Percentiles rank a stretch among this genome's conserved stretches.
phyloP scores from a whole-genome alignment of 2,113 vertebrate species.

The Larimichthys crocea region DNA sequence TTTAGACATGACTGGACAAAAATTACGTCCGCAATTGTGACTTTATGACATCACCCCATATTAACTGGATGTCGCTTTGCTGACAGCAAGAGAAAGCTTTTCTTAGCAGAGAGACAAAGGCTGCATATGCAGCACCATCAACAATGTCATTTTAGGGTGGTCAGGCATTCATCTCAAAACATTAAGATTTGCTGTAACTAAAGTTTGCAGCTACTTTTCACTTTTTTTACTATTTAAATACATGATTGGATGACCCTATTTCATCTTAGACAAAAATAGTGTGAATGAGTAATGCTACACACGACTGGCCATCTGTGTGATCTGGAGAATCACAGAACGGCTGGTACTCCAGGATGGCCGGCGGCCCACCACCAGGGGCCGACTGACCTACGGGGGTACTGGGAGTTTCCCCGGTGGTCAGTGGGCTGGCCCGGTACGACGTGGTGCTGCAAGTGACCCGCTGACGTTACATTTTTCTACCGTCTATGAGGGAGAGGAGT shows the following conservation, averaged over 20 bases:
- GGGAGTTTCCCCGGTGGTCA: no score
- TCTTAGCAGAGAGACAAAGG: neutral
- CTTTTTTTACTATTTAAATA: neutral
- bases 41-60: neutral
- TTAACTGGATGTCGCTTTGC: slow-evolving; percentile 16
- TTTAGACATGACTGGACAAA: slow-evolving; percentile 16
- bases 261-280: neutral
- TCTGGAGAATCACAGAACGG: no score
- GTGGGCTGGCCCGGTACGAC: no score
- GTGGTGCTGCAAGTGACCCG: no score
- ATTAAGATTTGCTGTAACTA: neutral
- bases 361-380: no score
- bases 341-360: no score
- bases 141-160: neutral
- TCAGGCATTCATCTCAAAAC: slow-evolving; percentile 3
- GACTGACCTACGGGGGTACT: no score
- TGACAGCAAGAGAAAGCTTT: slow-evolving; percentile 5
- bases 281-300: neutral
- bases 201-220: neutral
- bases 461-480: no score
- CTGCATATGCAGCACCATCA: neutral
- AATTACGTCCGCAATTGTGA: neutral
- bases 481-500: no score
- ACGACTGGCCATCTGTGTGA: no score
- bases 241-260: neutral